phyloP scores from a whole-genome alignment of 2,888 invertebrate species.

The Phengaris arion region DNA sequence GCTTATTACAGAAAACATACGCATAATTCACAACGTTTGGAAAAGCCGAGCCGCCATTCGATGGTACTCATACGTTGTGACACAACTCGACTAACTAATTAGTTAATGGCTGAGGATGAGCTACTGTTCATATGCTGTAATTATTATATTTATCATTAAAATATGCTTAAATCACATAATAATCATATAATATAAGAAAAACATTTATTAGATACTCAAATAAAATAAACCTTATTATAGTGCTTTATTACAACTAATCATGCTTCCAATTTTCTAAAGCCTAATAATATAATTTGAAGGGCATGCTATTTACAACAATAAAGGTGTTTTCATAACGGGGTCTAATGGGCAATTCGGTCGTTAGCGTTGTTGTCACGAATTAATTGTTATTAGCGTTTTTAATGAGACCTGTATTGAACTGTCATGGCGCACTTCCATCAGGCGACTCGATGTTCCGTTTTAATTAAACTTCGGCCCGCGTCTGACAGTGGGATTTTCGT shows the following conservation, averaged over 20 bases:
- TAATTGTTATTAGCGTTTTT: conserved; percentile 68
- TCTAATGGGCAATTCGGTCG: conserved; percentile 49
- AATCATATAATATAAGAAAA: neutral
- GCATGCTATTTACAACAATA: conserved; percentile 29
- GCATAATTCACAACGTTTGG: too few relatives aligned
- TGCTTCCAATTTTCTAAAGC: conserved; percentile 25
- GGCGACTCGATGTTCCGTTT: conserved; percentile 53
- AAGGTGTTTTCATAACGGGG: conserved; percentile 43
- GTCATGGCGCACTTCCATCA: conserved; percentile 45
- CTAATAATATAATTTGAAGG: conserved; percentile 23
- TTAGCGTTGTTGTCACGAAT: conserved; percentile 57
- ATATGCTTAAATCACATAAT: too few relatives aligned
- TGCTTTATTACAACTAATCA: conserved; percentile 2
- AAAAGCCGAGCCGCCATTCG: too few relatives aligned
- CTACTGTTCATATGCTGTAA: neutral
- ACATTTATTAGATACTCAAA: neutral
- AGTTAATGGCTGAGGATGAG: neutral
- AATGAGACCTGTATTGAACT: conserved; percentile 62
- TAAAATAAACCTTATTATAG: conserved; percentile 3
- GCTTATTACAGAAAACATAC: too few relatives aligned
- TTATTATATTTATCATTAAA: too few relatives aligned
- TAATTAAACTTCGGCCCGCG: conserved; percentile 62
- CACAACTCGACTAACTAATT: too few relatives aligned
- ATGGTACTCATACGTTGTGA: too few relatives aligned
- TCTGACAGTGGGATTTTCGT: conserved; percentile 31